These are phyloP conservation scores for Xerus rutilus DNA, from an alignment of 2,797 vertebrate genomes.

Conservation along the genomic window DNA sequence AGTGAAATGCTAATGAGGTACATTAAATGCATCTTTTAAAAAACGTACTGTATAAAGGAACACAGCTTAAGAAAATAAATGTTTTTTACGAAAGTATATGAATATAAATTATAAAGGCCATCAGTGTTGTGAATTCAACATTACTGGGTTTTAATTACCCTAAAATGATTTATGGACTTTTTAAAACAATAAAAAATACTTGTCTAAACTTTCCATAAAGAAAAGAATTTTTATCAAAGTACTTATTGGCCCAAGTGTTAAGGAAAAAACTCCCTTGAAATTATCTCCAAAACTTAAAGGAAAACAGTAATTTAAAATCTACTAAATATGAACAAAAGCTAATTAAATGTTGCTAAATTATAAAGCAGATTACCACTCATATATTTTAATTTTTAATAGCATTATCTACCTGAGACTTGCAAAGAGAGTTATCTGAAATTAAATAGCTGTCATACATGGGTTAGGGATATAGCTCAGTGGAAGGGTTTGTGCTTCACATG, in stretches of 20 bases:
- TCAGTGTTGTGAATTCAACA: conserved; percentile 6
- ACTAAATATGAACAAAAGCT: conserved; percentile 14
- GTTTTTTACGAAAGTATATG: conserved; percentile 39
- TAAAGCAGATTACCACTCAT: not conserved
- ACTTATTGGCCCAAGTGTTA: not conserved
- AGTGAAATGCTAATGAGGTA: conserved; percentile 66
- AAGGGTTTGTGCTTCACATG: not conserved
- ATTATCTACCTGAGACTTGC: conserved; percentile 25
- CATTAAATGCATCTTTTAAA: conserved; percentile 68
- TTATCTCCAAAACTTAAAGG: not conserved
- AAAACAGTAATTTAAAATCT: not conserved
- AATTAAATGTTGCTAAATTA: conserved; percentile 45
- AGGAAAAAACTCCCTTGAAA: not conserved
- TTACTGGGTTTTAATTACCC: not conserved
- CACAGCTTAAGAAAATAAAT: conserved; percentile 40
- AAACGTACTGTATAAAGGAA: conserved; percentile 25
- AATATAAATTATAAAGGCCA: conserved; percentile 35
- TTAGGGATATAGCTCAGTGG: not conserved
- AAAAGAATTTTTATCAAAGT: conserved; percentile 58
- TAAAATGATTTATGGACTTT: conserved; percentile 46
- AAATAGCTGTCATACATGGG: not conserved
- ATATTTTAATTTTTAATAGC: conserved; percentile 35
- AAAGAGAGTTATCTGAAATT: not conserved
- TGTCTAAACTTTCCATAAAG: not conserved
- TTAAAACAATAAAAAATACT: conserved; percentile 59